Base-by-base conservation (phyloP, 2,888 invertebrate species). In the Encarsia formosa region DNA sequence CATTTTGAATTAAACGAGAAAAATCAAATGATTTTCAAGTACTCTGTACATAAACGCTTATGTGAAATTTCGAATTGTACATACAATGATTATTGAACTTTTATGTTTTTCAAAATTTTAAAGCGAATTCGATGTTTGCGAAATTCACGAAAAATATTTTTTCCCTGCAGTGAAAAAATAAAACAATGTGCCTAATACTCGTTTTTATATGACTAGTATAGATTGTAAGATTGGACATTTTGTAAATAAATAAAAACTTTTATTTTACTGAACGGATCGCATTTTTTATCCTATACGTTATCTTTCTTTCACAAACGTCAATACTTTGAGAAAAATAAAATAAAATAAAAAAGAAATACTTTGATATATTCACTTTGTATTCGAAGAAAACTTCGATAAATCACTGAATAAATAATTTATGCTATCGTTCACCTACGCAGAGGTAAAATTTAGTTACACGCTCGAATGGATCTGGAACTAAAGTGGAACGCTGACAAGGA, bases 211-310 rank as follows among this genome's bases (percentile, higher is more conserved):
- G 46, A 44, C 8, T 38, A 26, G 44, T 55, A 44, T 41, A 37
- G 46, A 51, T 22, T 42, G 9, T 52, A 52, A 44, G 29, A 46
- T 45, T 49, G 34, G 20, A n/a, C n/a, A n/a, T 56, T 51, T 52
- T 56, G 52, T 52, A 56, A 42, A 46, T 56, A 56, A 56, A 56
- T 52, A 46, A 11, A 52, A 26, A 31, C 20, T 37, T 37, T 45
- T 55, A 22, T 34, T 15, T 23, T n/a, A n/a, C n/a, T n/a, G 29
- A 41, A 29, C 8, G 5, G 11, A 41, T 16, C 6, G 13, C 3
- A 8, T 41, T 18, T 11, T 11, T 29, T 29, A 6, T n/a, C 29
- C n/a, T n/a, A n/a, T n/a, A n/a, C n/a, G n/a, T n/a, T n/a, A n/a
- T n/a, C n/a, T n/a, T n/a, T n/a, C n/a, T n/a, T n/a, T n/a, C n/a